Conservation (phyloP, 2,797 vertebrate genomes). For the Echeneis naucrates region DNA sequence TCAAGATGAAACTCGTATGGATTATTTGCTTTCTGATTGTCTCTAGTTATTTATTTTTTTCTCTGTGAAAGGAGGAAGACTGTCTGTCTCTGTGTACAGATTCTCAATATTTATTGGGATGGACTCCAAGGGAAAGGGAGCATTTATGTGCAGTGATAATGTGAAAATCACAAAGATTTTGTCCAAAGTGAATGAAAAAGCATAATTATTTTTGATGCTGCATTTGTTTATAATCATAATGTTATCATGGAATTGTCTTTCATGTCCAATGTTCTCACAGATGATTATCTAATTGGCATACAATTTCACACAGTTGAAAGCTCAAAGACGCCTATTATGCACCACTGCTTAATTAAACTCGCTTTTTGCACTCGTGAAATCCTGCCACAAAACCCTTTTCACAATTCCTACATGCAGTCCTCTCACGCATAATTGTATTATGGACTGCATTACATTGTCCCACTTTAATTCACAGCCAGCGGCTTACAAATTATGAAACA, state of each 20-base stretch:
- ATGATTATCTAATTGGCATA: constrained; percentile 78
- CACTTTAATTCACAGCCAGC: constrained; percentile 69
- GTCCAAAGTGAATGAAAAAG: constrained; percentile 47
- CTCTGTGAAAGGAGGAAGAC: background rate
- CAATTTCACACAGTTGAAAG: constrained; percentile 67
- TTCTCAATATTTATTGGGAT: background rate
- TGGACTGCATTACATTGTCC: constrained; percentile 70
- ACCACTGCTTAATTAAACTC: constrained; percentile 75
- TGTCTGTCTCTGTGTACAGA: too few species aligned
- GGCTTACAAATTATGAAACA: constrained; percentile 70
- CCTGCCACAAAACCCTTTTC: constrained; percentile 70
- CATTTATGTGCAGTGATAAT: constrained; percentile 17
- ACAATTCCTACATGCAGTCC: constrained; percentile 71
- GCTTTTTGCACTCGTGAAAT: constrained; percentile 64
- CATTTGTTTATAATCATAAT: constrained; percentile 56
- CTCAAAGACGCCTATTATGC: constrained; percentile 71
- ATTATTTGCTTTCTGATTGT: constrained; percentile 51
- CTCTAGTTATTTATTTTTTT: constrained; percentile 36
- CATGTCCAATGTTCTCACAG: constrained; percentile 64
- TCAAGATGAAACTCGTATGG: constrained; percentile 54
- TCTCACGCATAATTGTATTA: constrained; percentile 81
- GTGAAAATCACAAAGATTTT: constrained; percentile 40
- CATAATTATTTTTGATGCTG: constrained; percentile 53
- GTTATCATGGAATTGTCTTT: constrained; percentile 60
- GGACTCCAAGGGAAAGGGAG: background rate